A percentile compares a stretch with the other conserved stretches of the same genome.
These are phyloP conservation scores for Lacerta agilis DNA, from an alignment of 2,797 vertebrate genomes.

Conservation along the genomic window DNA sequence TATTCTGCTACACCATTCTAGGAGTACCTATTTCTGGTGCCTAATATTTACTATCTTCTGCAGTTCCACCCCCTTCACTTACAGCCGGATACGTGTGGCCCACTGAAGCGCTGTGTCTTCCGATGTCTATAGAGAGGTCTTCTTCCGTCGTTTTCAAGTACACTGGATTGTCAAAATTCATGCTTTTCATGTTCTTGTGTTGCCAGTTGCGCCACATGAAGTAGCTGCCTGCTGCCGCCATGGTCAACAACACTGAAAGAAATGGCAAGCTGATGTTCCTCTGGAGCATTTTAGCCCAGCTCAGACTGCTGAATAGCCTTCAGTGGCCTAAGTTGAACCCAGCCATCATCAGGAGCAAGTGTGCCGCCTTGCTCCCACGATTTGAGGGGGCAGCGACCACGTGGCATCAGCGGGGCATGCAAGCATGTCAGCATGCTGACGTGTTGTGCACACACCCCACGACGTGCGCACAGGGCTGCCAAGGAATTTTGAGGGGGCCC, in stretches of 20 bases:
- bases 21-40: neutral
- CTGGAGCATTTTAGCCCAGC: neutral
- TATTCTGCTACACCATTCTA: neutral
- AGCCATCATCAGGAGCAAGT: neutral
- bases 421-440: too few relatives aligned
- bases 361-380: too few relatives aligned
- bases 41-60: neutral
- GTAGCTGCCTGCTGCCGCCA: constrained; percentile 87
- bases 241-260: constrained; percentile 85
- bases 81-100: constrained; percentile 98
- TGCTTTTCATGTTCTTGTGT: constrained; percentile 97
- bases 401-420: too few relatives aligned
- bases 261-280: neutral
- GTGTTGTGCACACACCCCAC: too few relatives aligned
- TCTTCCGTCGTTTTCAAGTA: constrained; percentile 99
- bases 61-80: constrained; percentile 73
- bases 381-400: too few relatives aligned
- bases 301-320: neutral
- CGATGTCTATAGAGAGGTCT: constrained; percentile 94
- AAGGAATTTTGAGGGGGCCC: too few relatives aligned
- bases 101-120: constrained; percentile 87
- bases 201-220: constrained; percentile 98
- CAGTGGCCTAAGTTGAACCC: neutral
- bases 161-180: constrained; percentile 99
- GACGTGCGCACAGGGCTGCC: too few relatives aligned